Base-by-base conservation (phyloP, 2,888 invertebrate genomes). In the Pterostichus madidus region DNA sequence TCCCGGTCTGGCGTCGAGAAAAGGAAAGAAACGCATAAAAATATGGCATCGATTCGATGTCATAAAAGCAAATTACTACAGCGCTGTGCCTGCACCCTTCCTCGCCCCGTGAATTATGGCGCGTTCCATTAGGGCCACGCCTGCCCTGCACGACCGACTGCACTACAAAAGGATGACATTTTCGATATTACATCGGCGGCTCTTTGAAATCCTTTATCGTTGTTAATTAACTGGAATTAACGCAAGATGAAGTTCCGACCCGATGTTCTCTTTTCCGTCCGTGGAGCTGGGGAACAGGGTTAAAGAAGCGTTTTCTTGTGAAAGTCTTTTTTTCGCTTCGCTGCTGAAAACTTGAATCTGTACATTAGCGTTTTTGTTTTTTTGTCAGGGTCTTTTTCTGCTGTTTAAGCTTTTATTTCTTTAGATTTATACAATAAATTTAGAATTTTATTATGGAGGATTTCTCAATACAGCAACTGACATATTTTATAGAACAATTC, bases 91-190 rank as follows among this genome's bases (percentile, higher is more conserved):
- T 44, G 24, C 31, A 3, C 24, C 24, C 24, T 24, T 24, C 24
- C 24, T 24, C 24, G 24, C 24, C 24, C 24, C 24, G 24, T 24
- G 24, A 24, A 77, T 56, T 77, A 2, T n/a, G 8, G 39, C 5
- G 71, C 6, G 59, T 59, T 59, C 31, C 59, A 10, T 24, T 53
- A 39, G 39, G 8, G 39, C 7, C 39, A 39, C 39, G 39, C 32
- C 64, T 11, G n/a, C 35, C 64, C 32, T 35, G 64, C 64, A 64
- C 64, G 64, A 64, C 5, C 64, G 35, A 71, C 8, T 56, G 71
- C 80, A 80, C 71, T 73, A 80, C 73, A 80, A 80, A 80, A 80
- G 80, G 80, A 71, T 73, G 80, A 80, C 71, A 80, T 80, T 80
- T 80, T 80, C 80, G 39, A 80, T 56, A 80, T 80, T 80, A 80